These are phyloP conservation scores for Carassius auratus DNA, from an alignment of 2,113 vertebrate species.

Conservation along the genomic window DNA sequence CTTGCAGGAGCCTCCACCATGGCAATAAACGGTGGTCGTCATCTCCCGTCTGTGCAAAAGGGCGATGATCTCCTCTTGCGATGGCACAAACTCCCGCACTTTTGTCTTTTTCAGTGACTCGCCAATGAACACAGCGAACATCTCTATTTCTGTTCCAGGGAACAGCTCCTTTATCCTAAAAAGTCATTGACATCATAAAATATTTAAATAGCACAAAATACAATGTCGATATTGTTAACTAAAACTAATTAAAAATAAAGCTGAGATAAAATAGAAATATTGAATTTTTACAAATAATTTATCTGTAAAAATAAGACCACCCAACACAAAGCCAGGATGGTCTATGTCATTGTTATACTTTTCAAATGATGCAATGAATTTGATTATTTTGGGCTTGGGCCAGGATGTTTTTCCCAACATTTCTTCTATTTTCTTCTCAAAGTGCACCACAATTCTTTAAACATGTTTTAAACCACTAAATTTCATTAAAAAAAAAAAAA, in stretches of 20 bases:
- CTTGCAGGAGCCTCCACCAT: slow-evolving; percentile 92
- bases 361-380: no score
- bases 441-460: no score
- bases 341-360: no score
- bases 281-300: no score
- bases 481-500: no score
- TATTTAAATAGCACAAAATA: neutral
- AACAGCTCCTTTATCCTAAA: slow-evolving; percentile 84
- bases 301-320: no score
- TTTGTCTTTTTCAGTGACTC: slow-evolving; percentile 92
- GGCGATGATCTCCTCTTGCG: slow-evolving; percentile 89
- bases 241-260: neutral
- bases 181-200: neutral
- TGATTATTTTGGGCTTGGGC: no score
- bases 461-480: no score
- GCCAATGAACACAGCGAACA: slow-evolving; percentile 82
- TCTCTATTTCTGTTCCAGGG: slow-evolving; percentile 84
- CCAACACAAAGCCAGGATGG: no score
- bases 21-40: slow-evolving; percentile 91
- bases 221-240: neutral
- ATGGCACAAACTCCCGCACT: slow-evolving; percentile 87
- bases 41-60: slow-evolving; percentile 88
- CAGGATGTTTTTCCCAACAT: no score
- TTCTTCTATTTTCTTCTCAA: no score
- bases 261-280: neutral